Evolutionary conservation across 2,113 vertebrate genomes (phyloP), one percentile per base, ranked within the genome.

Genomic region (Mobula hypostoma): DNA sequence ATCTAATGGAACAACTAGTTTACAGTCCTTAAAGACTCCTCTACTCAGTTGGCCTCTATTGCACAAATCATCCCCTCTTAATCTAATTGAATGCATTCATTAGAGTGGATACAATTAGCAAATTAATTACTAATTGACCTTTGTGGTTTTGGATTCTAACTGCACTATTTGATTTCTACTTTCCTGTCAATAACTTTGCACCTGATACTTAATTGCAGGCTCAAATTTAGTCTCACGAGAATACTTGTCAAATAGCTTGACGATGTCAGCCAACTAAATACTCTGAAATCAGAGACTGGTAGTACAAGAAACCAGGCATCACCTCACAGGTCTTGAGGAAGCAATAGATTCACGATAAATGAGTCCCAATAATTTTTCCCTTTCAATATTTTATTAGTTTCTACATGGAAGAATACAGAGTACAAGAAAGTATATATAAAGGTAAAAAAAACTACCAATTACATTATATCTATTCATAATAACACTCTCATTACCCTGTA

Each of bases 81-180:
- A 72, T 40, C 32, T 72, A 92, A 92, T 92, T 92, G 90, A 92
- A 92, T 72, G 90, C 63, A 92, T 92, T 36, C 32, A 40, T 92
- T 92, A 72, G 19, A 32, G 32, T 82, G 68, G 32, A 74, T 92
- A 72, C 66, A 72, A 92, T 72, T 70, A 92, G 90, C 63, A 68
- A 92, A 92, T 72, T 92, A 92, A 92, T 92, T 92, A 32, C 32
- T 92, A 92, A 92, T 92, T 92, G 90, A 92, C 90, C 36, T 72
- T 32, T 72, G 90, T 48, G 68, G 66, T 19, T 72, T 9, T 40
- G 21, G 66, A 72, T 92, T 48, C 36, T 27, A 88, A 40, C 68
- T 72, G 90, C 32, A 21, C 7, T 8, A 5, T 68, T 92, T 24
- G 90, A 74, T 92, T 92, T 92, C 90, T 72, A 48, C 66, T 92